A percentile compares a stretch with the other conserved stretches of the same genome.
phyloP scores from a whole-genome alignment of 1,140 invertebrate genomes.

The Zaprionus tsacasi region DNA sequence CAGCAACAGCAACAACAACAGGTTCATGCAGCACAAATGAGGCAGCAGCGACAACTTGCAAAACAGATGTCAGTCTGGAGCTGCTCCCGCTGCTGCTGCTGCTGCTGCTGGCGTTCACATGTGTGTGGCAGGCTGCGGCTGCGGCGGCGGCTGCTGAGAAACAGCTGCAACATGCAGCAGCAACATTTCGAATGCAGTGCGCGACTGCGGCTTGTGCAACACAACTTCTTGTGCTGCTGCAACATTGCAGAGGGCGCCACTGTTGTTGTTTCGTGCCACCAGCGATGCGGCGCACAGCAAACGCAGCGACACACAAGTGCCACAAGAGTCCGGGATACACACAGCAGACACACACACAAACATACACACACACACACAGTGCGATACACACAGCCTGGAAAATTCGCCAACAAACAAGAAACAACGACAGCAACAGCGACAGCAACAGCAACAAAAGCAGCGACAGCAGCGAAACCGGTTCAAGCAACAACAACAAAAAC shows the following conservation, averaged over 20 bases:
- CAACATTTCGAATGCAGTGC: constrained; percentile 54
- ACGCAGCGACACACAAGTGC: constrained; percentile 48
- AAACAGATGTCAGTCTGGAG: constrained; percentile 71
- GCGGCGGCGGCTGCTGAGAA: constrained; percentile 13
- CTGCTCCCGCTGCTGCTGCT: neutral
- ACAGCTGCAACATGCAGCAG: constrained; percentile 75
- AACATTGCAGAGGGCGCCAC: constrained; percentile 83
- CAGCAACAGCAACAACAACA: constrained; percentile 51
- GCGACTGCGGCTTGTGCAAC: constrained; percentile 36
- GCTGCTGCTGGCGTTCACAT: constrained; percentile 42
- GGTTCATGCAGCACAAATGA: constrained; percentile 47
- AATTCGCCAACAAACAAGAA: constrained; percentile 65
- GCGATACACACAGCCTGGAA: constrained; percentile 53
- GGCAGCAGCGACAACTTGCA: constrained; percentile 36
- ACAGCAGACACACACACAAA: constrained; percentile 11
- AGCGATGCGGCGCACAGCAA: constrained; percentile 78
- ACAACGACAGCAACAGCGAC: constrained; percentile 39
- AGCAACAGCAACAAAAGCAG: constrained; percentile 30
- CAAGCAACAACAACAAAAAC: constrained; percentile 33
- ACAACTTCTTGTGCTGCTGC: constrained; percentile 75
- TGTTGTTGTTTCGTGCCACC: constrained; percentile 84
- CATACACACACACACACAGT: constrained; percentile 19
- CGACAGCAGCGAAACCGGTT: constrained; percentile 7
- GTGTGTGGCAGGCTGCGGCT: constrained; percentile 38
- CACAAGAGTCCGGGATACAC: constrained; percentile 68